Percentiles rank a stretch among this genome's conserved stretches.
Conservation (phyloP, 2,797 vertebrate species). For the Odontamblyopus rebecca region DNA sequence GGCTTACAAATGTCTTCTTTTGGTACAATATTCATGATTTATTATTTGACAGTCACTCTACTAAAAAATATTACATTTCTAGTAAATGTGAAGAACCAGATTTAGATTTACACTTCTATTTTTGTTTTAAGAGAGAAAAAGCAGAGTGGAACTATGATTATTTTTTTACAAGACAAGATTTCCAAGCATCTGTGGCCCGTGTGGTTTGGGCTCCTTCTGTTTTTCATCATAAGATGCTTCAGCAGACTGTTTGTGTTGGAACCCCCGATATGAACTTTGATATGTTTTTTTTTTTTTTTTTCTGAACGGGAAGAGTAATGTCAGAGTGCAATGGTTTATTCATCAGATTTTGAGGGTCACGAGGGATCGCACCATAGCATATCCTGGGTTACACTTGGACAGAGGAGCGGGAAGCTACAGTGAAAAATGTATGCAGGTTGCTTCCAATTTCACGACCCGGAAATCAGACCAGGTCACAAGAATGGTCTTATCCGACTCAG, state of each 20-base stretch:
- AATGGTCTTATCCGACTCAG: too few species aligned
- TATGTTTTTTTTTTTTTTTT: constrained; percentile 4
- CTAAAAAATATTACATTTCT: too few species aligned
- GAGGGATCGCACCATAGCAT: neutral
- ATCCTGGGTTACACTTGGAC: neutral
- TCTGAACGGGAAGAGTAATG: neutral
- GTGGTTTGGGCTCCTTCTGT: neutral
- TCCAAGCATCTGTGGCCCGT: neutral
- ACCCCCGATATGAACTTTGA: neutral
- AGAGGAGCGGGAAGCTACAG: too few species aligned
- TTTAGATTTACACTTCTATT: neutral
- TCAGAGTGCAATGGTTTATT: constrained; percentile 5
- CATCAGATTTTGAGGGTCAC: constrained; percentile 7
- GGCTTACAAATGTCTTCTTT: too few species aligned
- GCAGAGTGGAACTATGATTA: neutral
- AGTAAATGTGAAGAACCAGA: neutral
- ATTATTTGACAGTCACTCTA: too few species aligned
- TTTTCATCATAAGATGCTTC: constrained; percentile 12
- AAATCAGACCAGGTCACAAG: neutral
- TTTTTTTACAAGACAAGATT: neutral
- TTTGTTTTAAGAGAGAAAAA: neutral
- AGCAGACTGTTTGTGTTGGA: constrained; percentile 8
- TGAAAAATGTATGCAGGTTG: neutral
- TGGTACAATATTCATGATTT: too few species aligned
- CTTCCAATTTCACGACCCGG: neutral